Evolutionary conservation across 2,113 vertebrate genomes (phyloP).

Genomic region (Strigops habroptila): DNA sequence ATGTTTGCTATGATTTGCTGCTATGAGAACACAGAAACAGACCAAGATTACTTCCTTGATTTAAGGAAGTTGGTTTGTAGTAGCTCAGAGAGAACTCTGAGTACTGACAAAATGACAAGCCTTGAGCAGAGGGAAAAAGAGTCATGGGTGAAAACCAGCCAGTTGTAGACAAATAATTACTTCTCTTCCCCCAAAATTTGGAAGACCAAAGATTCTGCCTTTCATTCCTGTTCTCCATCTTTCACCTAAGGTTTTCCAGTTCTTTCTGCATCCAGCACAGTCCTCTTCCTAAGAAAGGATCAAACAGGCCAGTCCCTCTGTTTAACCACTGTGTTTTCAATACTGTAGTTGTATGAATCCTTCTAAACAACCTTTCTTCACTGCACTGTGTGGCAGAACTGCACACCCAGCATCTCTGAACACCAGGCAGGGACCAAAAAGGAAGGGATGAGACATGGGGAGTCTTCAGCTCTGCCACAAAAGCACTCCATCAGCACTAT

Average conservation of each 20-base stretch:
- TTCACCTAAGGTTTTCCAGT: background rate
- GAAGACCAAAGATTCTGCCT: background rate
- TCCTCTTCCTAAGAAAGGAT: background rate
- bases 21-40: background rate
- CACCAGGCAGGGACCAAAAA: background rate
- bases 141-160: background rate
- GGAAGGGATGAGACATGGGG: background rate
- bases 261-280: background rate
- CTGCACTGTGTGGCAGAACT: background rate
- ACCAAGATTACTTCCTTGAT: background rate
- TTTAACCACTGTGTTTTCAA: background rate
- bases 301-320: background rate
- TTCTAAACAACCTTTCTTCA: background rate
- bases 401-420: background rate
- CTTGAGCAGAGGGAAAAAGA: background rate
- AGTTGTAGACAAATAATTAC: background rate
- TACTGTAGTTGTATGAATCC: background rate
- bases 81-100: background rate
- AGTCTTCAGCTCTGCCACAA: background rate
- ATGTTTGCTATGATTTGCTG: background rate
- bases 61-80: background rate
- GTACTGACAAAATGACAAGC: background rate
- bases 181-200: background rate
- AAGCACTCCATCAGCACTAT: background rate
- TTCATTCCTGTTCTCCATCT: background rate